These are phyloP conservation scores for Denticeps clupeoides DNA, from an alignment of 2,797 vertebrate species.

Conservation along the genomic window DNA sequence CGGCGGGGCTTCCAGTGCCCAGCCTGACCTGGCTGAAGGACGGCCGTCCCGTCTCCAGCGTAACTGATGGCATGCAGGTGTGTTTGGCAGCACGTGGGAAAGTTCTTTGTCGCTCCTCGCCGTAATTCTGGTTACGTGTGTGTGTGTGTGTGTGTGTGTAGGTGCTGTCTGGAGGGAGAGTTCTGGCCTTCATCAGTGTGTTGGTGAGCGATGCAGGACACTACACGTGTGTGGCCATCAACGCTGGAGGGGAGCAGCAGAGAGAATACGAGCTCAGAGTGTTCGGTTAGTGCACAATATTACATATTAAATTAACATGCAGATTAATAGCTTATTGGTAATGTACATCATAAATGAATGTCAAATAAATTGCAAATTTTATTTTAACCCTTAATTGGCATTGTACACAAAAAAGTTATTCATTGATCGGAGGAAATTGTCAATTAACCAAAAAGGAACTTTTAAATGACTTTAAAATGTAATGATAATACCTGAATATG, in stretches of 20 bases:
- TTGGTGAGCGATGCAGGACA: constrained; percentile 80
- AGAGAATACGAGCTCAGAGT: constrained; percentile 74
- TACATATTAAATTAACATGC: no score
- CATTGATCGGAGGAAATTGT: no score
- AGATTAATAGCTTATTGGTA: no score
- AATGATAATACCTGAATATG: no score
- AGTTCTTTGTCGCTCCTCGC: no score
- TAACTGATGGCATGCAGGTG: constrained; percentile 81
- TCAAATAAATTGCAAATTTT: no score
- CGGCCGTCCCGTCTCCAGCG: constrained; percentile 82
- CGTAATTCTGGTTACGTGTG: background rate
- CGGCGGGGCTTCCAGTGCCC: constrained; percentile 81
- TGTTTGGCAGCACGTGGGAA: background rate
- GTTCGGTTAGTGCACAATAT: constrained; percentile 82
- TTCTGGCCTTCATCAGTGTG: constrained; percentile 68
- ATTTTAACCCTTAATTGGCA: no score
- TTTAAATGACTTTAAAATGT: no score
- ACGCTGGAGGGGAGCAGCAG: constrained; percentile 86
- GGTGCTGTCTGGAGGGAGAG: constrained; percentile 78
- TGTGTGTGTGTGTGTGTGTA: constrained; percentile 34
- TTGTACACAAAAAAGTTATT: no score
- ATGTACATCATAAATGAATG: no score
- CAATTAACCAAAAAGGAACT: no score
- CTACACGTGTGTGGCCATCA: constrained; percentile 88
- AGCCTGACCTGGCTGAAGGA: constrained; percentile 94